phyloP scores from a whole-genome alignment of 2,797 vertebrate species.

The Taenioides sp. region DNA sequence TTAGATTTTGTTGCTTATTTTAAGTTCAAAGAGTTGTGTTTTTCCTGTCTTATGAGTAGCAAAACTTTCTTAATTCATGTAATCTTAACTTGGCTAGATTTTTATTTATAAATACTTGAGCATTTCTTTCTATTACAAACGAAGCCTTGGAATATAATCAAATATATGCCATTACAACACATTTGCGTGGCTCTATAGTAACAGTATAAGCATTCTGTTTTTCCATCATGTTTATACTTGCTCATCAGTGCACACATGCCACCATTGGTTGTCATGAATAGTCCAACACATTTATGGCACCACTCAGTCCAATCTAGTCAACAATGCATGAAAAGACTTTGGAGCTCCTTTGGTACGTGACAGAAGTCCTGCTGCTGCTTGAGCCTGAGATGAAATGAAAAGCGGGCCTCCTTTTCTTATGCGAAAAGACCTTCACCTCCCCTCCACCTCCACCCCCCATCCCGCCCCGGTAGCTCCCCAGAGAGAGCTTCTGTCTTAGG shows the following conservation, averaged over 20 bases:
- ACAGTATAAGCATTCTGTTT: neutral
- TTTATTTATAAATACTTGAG: neutral
- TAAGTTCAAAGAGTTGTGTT: too few species aligned
- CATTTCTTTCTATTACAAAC: neutral
- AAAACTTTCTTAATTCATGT: too few species aligned
- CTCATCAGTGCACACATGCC: constrained; percentile 47
- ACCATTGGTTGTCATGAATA: constrained; percentile 47
- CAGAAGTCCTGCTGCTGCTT: constrained; percentile 76
- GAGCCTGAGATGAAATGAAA: constrained; percentile 71
- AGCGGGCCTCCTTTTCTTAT: constrained; percentile 78
- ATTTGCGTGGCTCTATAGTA: neutral
- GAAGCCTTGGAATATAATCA: too few species aligned
- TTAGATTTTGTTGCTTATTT: too few species aligned
- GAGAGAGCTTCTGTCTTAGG: constrained; percentile 78
- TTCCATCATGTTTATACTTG: constrained; percentile 29
- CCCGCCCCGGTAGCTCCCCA: constrained; percentile 70
- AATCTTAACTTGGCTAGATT: neutral
- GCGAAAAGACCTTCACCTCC: constrained; percentile 56
- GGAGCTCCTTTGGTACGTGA: constrained; percentile 70
- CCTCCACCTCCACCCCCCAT: constrained; percentile 54
- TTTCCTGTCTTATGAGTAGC: too few species aligned
- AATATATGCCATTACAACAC: neutral
- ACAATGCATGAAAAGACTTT: constrained; percentile 75
- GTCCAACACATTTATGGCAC: constrained; percentile 70
- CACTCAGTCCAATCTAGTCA: constrained; percentile 64